A percentile compares a stretch with the other conserved stretches of the same genome.
Conservation (phyloP, 2,888 invertebrate species). For the Xiphydria camelus region DNA sequence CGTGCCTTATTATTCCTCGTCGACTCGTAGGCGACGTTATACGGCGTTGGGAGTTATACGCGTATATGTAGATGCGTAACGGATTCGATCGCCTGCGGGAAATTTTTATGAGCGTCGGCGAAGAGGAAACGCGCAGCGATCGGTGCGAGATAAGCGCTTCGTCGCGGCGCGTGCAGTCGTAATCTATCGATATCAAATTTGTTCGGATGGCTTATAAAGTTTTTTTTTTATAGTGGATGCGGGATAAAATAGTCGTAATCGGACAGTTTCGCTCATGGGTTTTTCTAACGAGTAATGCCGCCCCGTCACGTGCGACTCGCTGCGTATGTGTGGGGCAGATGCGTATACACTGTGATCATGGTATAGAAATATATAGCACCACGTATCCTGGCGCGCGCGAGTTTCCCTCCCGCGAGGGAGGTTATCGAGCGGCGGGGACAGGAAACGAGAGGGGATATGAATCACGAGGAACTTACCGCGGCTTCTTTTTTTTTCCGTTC, state of each 20-base stretch:
- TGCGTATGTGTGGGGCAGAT: not conserved
- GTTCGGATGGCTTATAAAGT: not conserved
- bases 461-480: constrained; percentile 14
- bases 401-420: not conserved
- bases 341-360: not conserved
- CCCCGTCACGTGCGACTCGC: not conserved
- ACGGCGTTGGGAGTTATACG: too few species aligned
- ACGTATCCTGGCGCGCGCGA: too few species aligned
- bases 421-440: constrained; percentile 17
- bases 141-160: not conserved
- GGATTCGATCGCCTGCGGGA: too few species aligned
- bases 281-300: not conserved
- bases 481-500: constrained; percentile 8
- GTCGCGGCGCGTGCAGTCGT: too few species aligned
- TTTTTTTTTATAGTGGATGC: not conserved
- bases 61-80: too few species aligned
- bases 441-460: constrained; percentile 18
- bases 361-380: too few species aligned
- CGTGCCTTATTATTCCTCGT: too few species aligned
- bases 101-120: too few species aligned
- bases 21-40: too few species aligned
- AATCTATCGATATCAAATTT: not conserved
- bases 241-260: not conserved
- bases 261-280: not conserved
- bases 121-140: too few species aligned